Percentiles rank a stretch among this genome's conserved stretches.
These are phyloP conservation scores for Dyspetes luteomarginatus DNA, from an alignment of 2,888 invertebrate species.

Conservation along the genomic window DNA sequence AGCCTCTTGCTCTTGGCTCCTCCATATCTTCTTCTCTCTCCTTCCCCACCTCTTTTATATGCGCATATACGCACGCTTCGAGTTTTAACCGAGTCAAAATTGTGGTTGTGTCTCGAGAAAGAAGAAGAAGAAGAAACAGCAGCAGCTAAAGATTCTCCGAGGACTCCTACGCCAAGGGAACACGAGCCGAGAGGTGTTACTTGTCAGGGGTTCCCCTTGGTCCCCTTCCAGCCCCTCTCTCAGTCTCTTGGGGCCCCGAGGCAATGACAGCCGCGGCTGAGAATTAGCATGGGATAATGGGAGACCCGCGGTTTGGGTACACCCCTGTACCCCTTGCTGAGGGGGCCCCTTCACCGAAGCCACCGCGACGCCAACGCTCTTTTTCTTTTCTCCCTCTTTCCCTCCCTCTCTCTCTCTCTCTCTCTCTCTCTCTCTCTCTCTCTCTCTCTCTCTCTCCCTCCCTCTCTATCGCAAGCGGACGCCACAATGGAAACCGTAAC, in stretches of 20 bases:
- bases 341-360: constrained; percentile 72
- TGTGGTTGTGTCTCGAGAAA: constrained; percentile 51
- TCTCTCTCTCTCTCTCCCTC: constrained; percentile 1
- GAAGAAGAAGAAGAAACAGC: constrained; percentile 50
- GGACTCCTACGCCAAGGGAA: constrained; percentile 76
- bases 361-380: constrained; percentile 62
- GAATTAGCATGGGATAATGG: constrained; percentile 84
- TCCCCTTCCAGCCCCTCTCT: neutral
- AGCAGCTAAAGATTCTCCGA: constrained; percentile 53
- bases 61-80: constrained; percentile 61
- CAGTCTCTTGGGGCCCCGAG: constrained; percentile 73
- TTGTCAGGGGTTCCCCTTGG: constrained; percentile 77
- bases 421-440: constrained; percentile 15
- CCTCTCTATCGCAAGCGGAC: no score
- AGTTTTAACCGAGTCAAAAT: constrained; percentile 46
- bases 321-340: constrained; percentile 74
- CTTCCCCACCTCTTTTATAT: constrained; percentile 9
- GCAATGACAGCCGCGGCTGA: constrained; percentile 82
- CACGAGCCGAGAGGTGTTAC: constrained; percentile 82
- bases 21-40: neutral
- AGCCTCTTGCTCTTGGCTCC: constrained; percentile 59
- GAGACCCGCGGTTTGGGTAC: constrained; percentile 75
- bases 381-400: constrained; percentile 43
- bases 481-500: constrained; percentile 46
- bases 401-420: neutral